Base-by-base conservation (phyloP, 2,888 invertebrate species). In the Lasioglossum lativentre region DNA sequence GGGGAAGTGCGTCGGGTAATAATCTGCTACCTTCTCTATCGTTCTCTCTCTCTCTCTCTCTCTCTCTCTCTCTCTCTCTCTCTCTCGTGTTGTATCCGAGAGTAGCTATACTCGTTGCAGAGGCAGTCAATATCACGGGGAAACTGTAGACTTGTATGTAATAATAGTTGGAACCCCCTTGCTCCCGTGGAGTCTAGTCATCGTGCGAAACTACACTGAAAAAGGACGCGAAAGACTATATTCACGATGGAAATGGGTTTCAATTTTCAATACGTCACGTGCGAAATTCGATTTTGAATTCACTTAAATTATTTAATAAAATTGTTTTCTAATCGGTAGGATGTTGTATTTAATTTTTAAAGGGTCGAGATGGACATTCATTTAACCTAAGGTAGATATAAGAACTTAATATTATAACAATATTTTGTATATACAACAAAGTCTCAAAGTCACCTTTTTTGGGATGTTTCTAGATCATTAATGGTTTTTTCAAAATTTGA, bases 1-100 rank as follows among this genome's bases (percentile, higher is more conserved):
- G 68, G 68, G 38, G 72, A 27, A 45, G n/a, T n/a, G 72, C 42
- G 45, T 72, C 72, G 45, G 45, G 45, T 72, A 72, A 72, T 72
- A 72, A 72, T 45, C 42, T n/a, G 19, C 16, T 72, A 16, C 30
- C 30, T 19, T 5, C 27, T 59, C 59, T 59, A 1, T n/a, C n/a
- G n/a, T n/a, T 27, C 14, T 10, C 27, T 56, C n/a, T 14, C 14
- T 27, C n/a, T 56, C 56, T 59, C n/a, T 12, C 12, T 3, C 56
- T 12, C 56, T 1, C 12, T 56, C 12, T 59, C 59, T 59, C 27
- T 12, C 27, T 56, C 56, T 56, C n/a, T 8, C 56, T 27, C 59
- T 27, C 59, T 59, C 59, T 16, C 27, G 27, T 2, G 12, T 59
- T 59, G n/a, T 52, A 52, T 52, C 52, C 52, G 16, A 19, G 66